Percentiles rank a stretch among this genome's conserved stretches.
Conservation (phyloP, 2,113 vertebrate species). For the Amia ocellicauda region DNA sequence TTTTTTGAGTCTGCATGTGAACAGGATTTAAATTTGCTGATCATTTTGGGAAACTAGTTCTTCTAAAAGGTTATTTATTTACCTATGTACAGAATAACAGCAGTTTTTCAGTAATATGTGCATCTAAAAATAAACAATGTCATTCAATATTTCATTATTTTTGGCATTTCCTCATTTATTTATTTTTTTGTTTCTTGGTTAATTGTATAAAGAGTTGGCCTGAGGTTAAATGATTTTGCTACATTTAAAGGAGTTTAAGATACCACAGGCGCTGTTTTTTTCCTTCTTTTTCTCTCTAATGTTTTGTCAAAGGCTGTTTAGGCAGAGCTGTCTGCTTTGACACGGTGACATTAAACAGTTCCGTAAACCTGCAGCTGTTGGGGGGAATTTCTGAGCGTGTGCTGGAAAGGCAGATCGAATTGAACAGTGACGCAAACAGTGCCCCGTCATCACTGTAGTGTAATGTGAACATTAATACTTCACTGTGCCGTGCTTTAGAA, state of each 20-base stretch:
- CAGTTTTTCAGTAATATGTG: no score
- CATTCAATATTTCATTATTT: not conserved
- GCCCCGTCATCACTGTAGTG: no score
- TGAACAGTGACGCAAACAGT: no score
- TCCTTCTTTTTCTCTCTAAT: not conserved
- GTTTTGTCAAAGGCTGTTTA: not conserved
- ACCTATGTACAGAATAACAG: no score
- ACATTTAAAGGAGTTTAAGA: not conserved
- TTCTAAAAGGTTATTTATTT: no score
- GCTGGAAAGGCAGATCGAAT: not conserved
- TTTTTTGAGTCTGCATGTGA: no score
- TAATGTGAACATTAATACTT: no score
- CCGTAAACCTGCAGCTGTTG: not conserved
- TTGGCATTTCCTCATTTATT: not conserved
- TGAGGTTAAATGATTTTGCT: not conserved
- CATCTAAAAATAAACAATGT: no score
- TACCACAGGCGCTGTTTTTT: not conserved
- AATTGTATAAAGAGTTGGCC: no score
- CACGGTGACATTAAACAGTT: not conserved
- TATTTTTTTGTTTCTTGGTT: not conserved
- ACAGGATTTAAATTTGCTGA: no score
- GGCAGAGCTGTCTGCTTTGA: conserved; percentile 3
- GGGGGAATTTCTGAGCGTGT: not conserved
- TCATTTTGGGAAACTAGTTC: no score
- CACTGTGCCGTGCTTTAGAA: no score